These are phyloP conservation scores for Poecilia gillii DNA, from an alignment of 2,797 vertebrate species.

Conservation along the genomic window DNA sequence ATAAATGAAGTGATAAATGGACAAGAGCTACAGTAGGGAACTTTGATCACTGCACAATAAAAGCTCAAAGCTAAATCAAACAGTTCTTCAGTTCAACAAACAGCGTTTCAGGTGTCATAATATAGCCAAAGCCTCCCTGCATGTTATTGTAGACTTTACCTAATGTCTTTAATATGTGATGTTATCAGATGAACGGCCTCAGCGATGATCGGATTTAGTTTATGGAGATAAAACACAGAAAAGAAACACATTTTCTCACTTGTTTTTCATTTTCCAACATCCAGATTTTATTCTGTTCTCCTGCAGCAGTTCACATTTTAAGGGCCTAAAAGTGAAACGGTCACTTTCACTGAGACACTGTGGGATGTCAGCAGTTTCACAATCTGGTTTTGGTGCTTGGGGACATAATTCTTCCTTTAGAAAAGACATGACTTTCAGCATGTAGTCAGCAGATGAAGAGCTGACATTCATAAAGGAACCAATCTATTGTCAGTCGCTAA, in stretches of 20 bases:
- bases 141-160: not conserved
- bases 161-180: not conserved
- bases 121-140: slow-evolving; percentile 1
- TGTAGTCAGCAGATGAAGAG: not conserved
- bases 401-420: not conserved
- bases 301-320: not conserved
- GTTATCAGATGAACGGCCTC: not conserved
- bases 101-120: slow-evolving; percentile 1
- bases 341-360: not conserved
- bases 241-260: not conserved
- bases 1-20: slow-evolving; percentile 2
- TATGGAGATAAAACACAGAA: not conserved
- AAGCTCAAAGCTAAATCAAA: not conserved
- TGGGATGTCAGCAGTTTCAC: not conserved
- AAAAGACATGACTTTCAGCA: not conserved
- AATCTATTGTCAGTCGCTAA: not conserved
- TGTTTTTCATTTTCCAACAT: not conserved
- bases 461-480: not conserved
- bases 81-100: not conserved
- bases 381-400: not conserved
- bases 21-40: not conserved
- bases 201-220: not conserved
- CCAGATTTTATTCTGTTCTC: not conserved
- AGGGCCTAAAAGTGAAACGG: not conserved
- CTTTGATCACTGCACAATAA: slow-evolving; percentile 2